Conservation (phyloP, 1,140 invertebrate genomes). For the Capitella teleta region DNA sequence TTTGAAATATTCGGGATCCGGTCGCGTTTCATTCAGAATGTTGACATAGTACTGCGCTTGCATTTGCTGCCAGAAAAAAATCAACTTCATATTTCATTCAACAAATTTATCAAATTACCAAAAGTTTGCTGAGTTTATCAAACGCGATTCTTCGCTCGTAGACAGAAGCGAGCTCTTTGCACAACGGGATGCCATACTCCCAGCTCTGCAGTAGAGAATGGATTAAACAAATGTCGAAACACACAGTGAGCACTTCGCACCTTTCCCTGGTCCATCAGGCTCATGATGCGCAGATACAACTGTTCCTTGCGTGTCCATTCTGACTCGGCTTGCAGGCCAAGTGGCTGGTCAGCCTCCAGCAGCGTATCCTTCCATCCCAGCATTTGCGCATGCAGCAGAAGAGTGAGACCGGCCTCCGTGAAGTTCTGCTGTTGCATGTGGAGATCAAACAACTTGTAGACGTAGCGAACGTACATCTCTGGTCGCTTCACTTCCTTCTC, state of each 20-base stretch:
- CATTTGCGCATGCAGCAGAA: constrained; percentile 45
- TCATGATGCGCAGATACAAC: constrained; percentile 16
- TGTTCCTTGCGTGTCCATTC: constrained; percentile 28
- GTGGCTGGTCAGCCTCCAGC: constrained; percentile 45
- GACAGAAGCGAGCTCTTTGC: constrained; percentile 30
- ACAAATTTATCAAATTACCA: constrained; percentile 21
- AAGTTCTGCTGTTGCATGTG: constrained; percentile 28
- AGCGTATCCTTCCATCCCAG: constrained; percentile 22
- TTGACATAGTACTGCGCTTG: constrained; percentile 85
- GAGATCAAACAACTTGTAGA: constrained; percentile 33
- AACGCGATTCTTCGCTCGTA: constrained; percentile 31
- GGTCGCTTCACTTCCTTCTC: constrained; percentile 28
- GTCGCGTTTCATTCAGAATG: constrained; percentile 71
- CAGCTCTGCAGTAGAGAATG: constrained; percentile 56
- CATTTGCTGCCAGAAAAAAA: constrained; percentile 43
- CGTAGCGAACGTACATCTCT: constrained; percentile 38
- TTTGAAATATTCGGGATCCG: constrained; percentile 57
- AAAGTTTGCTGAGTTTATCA: constrained; percentile 30
- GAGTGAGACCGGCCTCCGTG: constrained; percentile 32
- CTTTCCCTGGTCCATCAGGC: constrained; percentile 35
- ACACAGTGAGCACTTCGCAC: constrained; percentile 14
- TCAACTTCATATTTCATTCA: not conserved
- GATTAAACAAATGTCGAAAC: not conserved
- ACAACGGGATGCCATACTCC: constrained; percentile 87
- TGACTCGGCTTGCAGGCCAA: constrained; percentile 54